Evolutionary conservation across 92 coral and sea anemone species (phyloP), one percentile per base, ranked within the genome.

Genomic region (Epizoanthus illoricatus): DNA sequence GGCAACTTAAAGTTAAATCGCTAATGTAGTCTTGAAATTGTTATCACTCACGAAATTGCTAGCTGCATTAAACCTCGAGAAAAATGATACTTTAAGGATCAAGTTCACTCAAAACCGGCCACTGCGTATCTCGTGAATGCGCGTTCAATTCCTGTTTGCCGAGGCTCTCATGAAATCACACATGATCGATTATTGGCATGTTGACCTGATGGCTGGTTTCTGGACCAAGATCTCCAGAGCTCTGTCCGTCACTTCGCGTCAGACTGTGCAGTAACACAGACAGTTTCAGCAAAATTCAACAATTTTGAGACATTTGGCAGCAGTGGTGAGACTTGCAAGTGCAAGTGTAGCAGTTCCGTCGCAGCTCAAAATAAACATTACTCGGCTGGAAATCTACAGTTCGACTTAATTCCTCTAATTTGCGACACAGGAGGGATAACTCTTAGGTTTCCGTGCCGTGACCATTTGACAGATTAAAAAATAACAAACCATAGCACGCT

Each of bases 361-460:
- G 28, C 6, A 12, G 49, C 45, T 23, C 71, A 11, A 65, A 84
- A 84, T 75, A 57, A 63, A 76, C 21, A 62, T 59, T 55, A 55
- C 45, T 58, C 73, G 52, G 33, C 42, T 61, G 64, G 57, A 71
- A 47, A 71, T 49, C 60, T 43, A 41, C 67, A 55, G 15, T 58
- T 76, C 9, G 1, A 47, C 40, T 23, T 15, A 36, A 76, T 18
- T 61, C 79, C 60, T 45, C 87, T 58, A 84, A 57, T 39, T 45
- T 15, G 8, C 42, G 8, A 68, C 21, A 39, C 60, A 65, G 64
- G 55, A 64, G 36, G 71, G 36, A 47, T 62, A 76, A 58, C 75
- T 64, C 68, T 57, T 23, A 28, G 61, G 79, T 23, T 76, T 73
- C 42, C 83, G 71, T 80, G 82, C 42, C 75, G 47, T 80, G 78